Conservation (phyloP, 2,113 vertebrate genomes). For the rabbit (Oryctolagus cuniculus) region DNA sequence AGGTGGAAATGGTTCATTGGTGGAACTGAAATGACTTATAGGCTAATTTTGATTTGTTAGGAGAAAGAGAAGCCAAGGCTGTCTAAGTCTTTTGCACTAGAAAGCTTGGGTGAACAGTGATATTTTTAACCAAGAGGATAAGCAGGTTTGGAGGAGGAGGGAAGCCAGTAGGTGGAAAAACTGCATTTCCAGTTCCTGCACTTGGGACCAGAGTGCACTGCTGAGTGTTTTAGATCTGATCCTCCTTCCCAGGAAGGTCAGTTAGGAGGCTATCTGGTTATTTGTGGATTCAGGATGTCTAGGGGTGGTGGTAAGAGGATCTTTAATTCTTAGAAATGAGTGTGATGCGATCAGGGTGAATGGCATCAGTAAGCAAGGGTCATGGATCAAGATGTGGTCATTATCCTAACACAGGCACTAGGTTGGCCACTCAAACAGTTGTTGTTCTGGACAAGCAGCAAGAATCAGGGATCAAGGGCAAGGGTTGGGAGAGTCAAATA, state of each 20-base stretch:
- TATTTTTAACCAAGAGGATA: not conserved
- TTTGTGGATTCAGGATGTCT: not conserved
- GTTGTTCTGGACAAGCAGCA: not conserved
- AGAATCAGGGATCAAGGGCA: slow-evolving; percentile 5
- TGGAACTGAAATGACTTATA: not conserved
- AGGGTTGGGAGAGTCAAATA: not conserved
- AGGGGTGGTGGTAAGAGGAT: not conserved
- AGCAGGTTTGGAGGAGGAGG: not conserved
- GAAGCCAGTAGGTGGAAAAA: not conserved
- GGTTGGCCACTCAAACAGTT: not conserved
- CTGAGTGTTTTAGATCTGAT: not conserved
- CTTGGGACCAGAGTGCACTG: not conserved
- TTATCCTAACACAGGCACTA: not conserved
- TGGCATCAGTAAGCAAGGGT: not conserved
- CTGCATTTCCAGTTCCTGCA: not conserved
- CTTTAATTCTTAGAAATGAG: not conserved
- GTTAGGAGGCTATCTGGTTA: not conserved
- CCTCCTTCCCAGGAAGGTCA: not conserved
- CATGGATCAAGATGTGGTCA: not conserved
- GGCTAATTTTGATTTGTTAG: not conserved
- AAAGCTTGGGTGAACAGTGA: not conserved
- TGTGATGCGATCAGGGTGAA: not conserved
- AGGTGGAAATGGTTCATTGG: not conserved
- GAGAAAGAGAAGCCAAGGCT: not conserved
- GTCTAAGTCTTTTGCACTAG: not conserved